A percentile compares a stretch with the other conserved stretches of the same genome.
Evolutionary conservation across 2,888 invertebrate species (phyloP).

Genomic region (Dasypolia templi): DNA sequence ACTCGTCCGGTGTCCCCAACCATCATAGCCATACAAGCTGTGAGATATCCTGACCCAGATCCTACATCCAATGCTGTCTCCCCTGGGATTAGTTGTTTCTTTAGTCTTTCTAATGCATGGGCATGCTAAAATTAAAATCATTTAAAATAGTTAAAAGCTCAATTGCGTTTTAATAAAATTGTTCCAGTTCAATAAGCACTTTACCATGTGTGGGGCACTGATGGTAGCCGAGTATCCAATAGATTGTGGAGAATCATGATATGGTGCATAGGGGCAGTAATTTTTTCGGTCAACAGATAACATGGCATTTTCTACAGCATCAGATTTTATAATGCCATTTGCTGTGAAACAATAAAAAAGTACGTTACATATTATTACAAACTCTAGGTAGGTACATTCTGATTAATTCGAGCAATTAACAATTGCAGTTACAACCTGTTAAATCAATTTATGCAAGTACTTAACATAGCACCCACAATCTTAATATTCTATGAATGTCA

Average conservation of each 20-base stretch:
- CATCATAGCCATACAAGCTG: constrained; percentile 97
- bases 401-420: neutral
- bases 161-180: neutral
- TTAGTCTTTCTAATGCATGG: constrained; percentile 96
- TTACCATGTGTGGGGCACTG: constrained; percentile 98
- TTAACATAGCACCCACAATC: neutral
- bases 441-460: neutral
- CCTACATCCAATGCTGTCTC: constrained; percentile 97
- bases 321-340: constrained; percentile 94
- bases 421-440: neutral
- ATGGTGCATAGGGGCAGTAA: constrained; percentile 94
- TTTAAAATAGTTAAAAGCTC: neutral
- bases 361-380: neutral
- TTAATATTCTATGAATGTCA: neutral
- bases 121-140: constrained; percentile 93
- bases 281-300: constrained; percentile 95
- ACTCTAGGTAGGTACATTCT: neutral
- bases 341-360: constrained; percentile 89
- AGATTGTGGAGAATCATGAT: constrained; percentile 97
- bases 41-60: constrained; percentile 98
- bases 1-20: constrained; percentile 92
- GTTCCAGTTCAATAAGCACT: neutral
- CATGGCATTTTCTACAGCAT: constrained; percentile 95
- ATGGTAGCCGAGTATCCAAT: constrained; percentile 99
- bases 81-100: constrained; percentile 94